Conservation (phyloP, 1,140 invertebrate species). For the Metaphire vulgaris region DNA sequence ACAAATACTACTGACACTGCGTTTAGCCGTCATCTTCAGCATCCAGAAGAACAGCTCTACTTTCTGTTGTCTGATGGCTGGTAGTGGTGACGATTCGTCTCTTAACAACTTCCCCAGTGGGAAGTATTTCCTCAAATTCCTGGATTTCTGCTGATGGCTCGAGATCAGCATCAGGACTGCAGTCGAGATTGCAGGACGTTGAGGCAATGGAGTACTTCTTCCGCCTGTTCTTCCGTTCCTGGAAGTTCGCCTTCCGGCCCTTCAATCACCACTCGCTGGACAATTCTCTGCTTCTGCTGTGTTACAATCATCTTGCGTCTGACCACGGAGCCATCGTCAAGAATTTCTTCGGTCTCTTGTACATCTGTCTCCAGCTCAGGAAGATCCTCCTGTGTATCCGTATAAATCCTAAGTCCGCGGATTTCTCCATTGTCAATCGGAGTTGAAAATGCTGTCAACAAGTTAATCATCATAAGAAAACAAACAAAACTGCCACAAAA, state of each 20-base stretch:
- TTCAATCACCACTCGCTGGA: neutral
- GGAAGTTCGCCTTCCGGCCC: neutral
- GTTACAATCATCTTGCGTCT: slow-evolving; percentile 6
- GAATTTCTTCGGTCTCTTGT: slow-evolving; percentile 20
- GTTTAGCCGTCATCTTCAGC: slow-evolving; percentile 18
- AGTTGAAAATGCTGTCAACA: too few species aligned
- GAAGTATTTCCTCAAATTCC: slow-evolving; percentile 38
- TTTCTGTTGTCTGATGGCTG: slow-evolving; percentile 21
- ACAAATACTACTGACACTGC: too few species aligned
- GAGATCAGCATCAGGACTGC: slow-evolving; percentile 4
- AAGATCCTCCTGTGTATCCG: neutral
- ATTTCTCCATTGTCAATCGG: neutral
- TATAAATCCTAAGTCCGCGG: neutral
- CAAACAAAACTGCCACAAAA: too few species aligned
- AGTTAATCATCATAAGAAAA: too few species aligned
- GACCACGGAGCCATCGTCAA: slow-evolving; percentile 13
- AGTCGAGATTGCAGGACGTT: neutral
- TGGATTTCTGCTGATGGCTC: slow-evolving; percentile 32
- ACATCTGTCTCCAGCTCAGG: neutral
- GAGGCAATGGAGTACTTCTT: neutral
- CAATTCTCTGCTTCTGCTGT: neutral
- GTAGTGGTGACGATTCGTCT: slow-evolving; percentile 35
- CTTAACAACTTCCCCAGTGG: slow-evolving; percentile 39
- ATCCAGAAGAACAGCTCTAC: slow-evolving; percentile 24
- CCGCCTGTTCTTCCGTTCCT: neutral